These are phyloP conservation scores for Scleropages formosus DNA, from an alignment of 2,797 vertebrate genomes.

Conservation along the genomic window DNA sequence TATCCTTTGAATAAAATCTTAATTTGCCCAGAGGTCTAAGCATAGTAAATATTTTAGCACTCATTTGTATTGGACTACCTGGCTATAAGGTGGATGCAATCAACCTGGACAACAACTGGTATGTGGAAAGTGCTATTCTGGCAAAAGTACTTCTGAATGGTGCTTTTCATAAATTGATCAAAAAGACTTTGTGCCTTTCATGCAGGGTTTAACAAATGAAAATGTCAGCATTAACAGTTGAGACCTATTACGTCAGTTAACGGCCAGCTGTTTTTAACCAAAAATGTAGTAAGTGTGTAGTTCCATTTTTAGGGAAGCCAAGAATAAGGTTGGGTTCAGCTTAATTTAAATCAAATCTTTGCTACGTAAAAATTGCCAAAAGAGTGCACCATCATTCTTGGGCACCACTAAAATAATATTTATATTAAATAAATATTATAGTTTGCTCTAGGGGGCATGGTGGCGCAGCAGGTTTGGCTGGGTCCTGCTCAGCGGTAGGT, in stretches of 20 bases:
- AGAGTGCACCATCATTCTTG: no score
- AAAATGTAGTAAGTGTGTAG: not conserved
- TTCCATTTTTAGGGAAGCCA: no score
- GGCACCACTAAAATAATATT: no score
- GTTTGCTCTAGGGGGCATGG: no score
- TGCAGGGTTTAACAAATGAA: slow-evolving; percentile 19
- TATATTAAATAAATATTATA: no score
- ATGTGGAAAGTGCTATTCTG: slow-evolving; percentile 20
- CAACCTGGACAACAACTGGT: slow-evolving; percentile 19
- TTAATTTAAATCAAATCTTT: no score
- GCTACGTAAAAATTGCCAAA: no score
- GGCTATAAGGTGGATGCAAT: slow-evolving; percentile 1
- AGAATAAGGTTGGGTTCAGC: no score
- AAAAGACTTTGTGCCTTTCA: slow-evolving; percentile 23
- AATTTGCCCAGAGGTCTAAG: not conserved
- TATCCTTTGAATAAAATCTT: not conserved
- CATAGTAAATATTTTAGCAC: not conserved
- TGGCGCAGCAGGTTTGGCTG: no score
- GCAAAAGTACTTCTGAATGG: slow-evolving; percentile 25
- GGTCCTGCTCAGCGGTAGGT: no score
- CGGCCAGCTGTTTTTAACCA: slow-evolving; percentile 5
- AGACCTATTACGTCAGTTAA: not conserved
- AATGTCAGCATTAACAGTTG: slow-evolving; percentile 20
- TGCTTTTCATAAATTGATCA: slow-evolving; percentile 24
- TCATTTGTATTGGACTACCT: slow-evolving; percentile 7